A percentile compares a stretch with the other conserved stretches of the same genome.
Evolutionary conservation across 1,140 invertebrate species (phyloP).

Genomic region (Hestina assimilis): DNA sequence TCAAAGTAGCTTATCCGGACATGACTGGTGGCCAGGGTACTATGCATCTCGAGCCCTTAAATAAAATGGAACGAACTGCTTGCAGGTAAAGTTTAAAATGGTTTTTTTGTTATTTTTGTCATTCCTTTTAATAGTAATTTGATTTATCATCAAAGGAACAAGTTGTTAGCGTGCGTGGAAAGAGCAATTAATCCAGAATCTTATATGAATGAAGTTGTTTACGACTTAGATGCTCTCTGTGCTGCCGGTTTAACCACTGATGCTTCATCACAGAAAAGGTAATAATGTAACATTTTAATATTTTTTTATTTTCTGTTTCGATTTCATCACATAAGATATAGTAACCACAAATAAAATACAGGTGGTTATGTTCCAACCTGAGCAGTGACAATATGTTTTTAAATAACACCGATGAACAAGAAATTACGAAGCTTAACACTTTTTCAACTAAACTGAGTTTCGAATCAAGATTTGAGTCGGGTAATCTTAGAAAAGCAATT

Average conservation of each 20-base stretch:
- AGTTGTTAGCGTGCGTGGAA: conserved; percentile 81
- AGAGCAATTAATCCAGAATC: conserved; percentile 80
- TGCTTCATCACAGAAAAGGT: conserved; percentile 50
- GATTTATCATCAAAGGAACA: conserved; percentile 57
- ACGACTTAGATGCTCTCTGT: conserved; percentile 84
- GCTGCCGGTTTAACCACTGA: conserved; percentile 25
- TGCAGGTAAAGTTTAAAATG: conserved; percentile 71
- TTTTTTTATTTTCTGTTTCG: background rate
- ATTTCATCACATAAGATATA: background rate
- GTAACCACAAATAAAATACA: background rate
- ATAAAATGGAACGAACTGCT: conserved; percentile 81
- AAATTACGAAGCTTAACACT: conserved; percentile 75
- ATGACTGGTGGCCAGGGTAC: conserved; percentile 79
- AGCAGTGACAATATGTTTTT: conserved; percentile 60
- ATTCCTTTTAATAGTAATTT: background rate
- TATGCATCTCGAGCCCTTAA: conserved; percentile 80
- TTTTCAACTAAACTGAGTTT: conserved; percentile 83
- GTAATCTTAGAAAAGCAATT: conserved; percentile 92
- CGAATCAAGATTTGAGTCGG: conserved; percentile 94
- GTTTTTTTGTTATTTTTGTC: background rate
- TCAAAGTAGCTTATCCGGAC: conserved; percentile 88
- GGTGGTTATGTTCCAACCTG: conserved; percentile 30
- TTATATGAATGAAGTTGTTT: conserved; percentile 84
- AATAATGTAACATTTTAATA: too few relatives aligned
- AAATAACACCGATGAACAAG: conserved; percentile 81